A percentile compares a stretch with the other conserved stretches of the same genome.
Conservation (phyloP, 2,797 vertebrate species). For the Enteromius viviparus region DNA sequence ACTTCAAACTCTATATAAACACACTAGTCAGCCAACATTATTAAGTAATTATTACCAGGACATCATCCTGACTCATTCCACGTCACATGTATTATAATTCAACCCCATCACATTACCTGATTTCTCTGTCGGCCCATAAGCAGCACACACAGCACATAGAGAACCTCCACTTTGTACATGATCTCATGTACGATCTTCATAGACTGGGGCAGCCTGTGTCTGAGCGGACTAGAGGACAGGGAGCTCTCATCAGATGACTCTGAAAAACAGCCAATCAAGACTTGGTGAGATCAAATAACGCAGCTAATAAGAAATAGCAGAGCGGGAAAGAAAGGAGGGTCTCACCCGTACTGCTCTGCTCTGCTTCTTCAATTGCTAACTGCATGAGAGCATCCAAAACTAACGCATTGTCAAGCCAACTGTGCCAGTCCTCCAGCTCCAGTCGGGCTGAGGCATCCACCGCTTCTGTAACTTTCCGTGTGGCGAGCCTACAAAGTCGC, state of each 20-base stretch:
- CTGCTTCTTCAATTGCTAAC: constrained; percentile 92
- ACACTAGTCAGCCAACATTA: not conserved
- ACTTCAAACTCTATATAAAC: not conserved
- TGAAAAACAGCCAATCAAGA: constrained; percentile 63
- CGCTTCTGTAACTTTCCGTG: constrained; percentile 93
- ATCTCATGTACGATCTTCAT: constrained; percentile 99
- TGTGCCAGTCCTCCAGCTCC: constrained; percentile 98
- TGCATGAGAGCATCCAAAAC: constrained; percentile 97
- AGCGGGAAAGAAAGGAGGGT: not conserved
- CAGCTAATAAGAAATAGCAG: not conserved
- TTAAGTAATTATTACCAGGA: not conserved
- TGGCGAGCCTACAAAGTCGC: constrained; percentile 93
- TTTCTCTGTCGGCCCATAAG: constrained; percentile 98
- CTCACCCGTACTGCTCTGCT: constrained; percentile 93
- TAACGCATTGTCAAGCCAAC: constrained; percentile 95
- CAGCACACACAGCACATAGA: constrained; percentile 95
- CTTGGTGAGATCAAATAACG: not conserved
- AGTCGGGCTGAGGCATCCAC: constrained; percentile 90
- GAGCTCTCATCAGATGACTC: constrained; percentile 93
- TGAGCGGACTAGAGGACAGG: constrained; percentile 86
- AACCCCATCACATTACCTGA: constrained; percentile 79
- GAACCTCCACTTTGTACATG: constrained; percentile 98
- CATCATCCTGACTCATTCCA: not conserved
- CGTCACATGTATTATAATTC: not conserved
- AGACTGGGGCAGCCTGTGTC: constrained; percentile 91